Conservation (phyloP, 2,797 vertebrate genomes). For the Karalla daura region DNA sequence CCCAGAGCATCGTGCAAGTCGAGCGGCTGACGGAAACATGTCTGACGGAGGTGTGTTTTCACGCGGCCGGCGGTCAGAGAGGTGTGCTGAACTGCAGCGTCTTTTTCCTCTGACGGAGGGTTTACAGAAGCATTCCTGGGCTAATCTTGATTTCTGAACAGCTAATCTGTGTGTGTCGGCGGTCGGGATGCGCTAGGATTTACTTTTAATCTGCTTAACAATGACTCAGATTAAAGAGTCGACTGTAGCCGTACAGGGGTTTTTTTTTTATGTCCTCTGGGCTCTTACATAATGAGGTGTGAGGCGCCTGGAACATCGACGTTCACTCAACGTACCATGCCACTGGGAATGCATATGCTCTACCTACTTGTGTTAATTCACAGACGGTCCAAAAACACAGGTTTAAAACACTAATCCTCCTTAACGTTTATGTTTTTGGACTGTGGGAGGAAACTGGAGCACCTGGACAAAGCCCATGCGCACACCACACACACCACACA, state of each 20-base stretch:
- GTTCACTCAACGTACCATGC: neutral
- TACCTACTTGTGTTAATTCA: slow-evolving; percentile 1
- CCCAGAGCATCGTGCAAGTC: neutral
- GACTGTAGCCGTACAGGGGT: neutral
- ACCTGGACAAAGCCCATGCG: too few relatives aligned
- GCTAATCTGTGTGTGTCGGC: slow-evolving; percentile 48
- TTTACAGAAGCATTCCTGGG: slow-evolving; percentile 29
- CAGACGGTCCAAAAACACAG: neutral
- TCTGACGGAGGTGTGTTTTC: slow-evolving; percentile 22
- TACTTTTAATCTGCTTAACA: slow-evolving; percentile 53
- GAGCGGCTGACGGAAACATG: slow-evolving; percentile 18
- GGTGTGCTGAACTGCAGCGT: slow-evolving; percentile 20
- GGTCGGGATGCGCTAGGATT: slow-evolving; percentile 35
- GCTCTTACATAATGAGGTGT: neutral
- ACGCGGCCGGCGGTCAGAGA: slow-evolving; percentile 27
- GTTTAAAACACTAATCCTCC: too few relatives aligned
- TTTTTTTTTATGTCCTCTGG: slow-evolving; percentile 3
- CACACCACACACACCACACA: too few relatives aligned
- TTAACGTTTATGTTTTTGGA: too few relatives aligned
- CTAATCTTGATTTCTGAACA: slow-evolving; percentile 49
- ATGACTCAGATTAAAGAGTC: slow-evolving; percentile 28
- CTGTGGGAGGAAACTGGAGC: too few relatives aligned
- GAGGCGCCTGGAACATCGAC: neutral
- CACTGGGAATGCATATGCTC: neutral
- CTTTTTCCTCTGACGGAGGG: neutral